These are phyloP conservation scores for Ditula angustiorana DNA, from an alignment of 2,888 invertebrate genomes.

Conservation along the genomic window DNA sequence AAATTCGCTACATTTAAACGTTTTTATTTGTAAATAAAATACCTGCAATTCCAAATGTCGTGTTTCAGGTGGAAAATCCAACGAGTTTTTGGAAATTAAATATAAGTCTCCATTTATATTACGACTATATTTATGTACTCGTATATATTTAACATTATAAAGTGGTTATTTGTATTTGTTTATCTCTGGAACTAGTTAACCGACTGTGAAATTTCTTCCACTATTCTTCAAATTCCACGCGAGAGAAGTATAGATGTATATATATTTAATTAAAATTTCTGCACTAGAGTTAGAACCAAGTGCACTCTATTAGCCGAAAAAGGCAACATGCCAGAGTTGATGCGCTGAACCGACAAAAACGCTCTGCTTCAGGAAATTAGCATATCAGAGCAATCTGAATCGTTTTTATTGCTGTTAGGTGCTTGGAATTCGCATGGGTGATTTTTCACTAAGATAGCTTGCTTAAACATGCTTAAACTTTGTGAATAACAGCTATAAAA, in stretches of 20 bases:
- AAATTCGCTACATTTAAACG: neutral
- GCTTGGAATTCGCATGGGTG: slow-evolving; percentile 22
- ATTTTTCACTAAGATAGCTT: slow-evolving; percentile 4
- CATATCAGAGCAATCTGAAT: slow-evolving; percentile 38
- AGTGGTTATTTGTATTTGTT: too few relatives aligned
- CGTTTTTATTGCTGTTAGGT: slow-evolving; percentile 31
- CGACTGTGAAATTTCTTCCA: too few relatives aligned
- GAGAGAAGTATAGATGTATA: too few relatives aligned
- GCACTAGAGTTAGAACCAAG: neutral
- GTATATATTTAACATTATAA: too few relatives aligned
- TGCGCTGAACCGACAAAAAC: slow-evolving; percentile 27
- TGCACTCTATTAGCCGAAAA: slow-evolving; percentile 3
- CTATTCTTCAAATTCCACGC: too few relatives aligned
- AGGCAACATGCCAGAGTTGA: slow-evolving; percentile 5
- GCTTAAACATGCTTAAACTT: neutral
- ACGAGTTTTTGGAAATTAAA: neutral
- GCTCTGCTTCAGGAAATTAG: slow-evolving; percentile 38
- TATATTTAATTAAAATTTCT: neutral
- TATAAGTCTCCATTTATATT: too few relatives aligned
- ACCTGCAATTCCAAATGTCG: neutral
- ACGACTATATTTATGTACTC: too few relatives aligned
- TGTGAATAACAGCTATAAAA: neutral
- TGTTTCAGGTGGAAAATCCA: neutral
- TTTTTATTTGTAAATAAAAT: neutral
- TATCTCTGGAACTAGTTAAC: too few relatives aligned